Evolutionary conservation across 2,113 vertebrate species (phyloP), one percentile per base, ranked within the genome.

Genomic region (Myanophis thanlyinensis): DNA sequence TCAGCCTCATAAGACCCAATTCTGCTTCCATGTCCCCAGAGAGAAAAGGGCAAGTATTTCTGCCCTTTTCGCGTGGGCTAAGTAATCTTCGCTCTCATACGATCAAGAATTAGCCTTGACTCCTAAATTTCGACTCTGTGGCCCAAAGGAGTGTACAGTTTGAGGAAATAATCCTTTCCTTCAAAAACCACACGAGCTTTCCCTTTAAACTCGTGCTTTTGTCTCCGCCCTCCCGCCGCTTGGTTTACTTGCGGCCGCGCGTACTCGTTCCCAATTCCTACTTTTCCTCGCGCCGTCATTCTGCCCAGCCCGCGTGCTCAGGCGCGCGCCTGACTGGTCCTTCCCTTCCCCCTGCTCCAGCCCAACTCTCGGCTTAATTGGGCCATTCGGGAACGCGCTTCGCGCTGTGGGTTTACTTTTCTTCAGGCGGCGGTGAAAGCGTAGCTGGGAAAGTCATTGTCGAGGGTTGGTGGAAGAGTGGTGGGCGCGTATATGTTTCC

Each of bases 321-420:
- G 88, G 91, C 91, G 86, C 91, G 91, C 48, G 23, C 23, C 91
- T 59, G 47, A 44, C 80, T 22, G 59, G 35, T 10, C 86, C 47
- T 52, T 22, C 18, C 27, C 30, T 84, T 5, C 35, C 89, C 48
- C 89, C 56, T 87, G 89, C 52, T n/a, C 67, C 94, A 85, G 89
- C 88, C 94, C 86, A 93, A 96, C 95, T 93, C 93, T 93, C 56
- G 84, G 95, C 94, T 92, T 93, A 94, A 96, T 96, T 96, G 94
- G 91, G 90, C 91, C 67, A 48, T 95, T 90, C 91, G 91, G 90
- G 95, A 25, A 88, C 93, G 90, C 89, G 92, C 95, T 89, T 88
- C 46, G 88, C 54, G 93, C 93, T 91, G 92, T 80, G 91, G 51
- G 87, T 67, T 94, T 94, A 97, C 96, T 97, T 97, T 94, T 96